Conservation (phyloP, 2,888 invertebrate genomes). For the Eupithecia abbreviata region DNA sequence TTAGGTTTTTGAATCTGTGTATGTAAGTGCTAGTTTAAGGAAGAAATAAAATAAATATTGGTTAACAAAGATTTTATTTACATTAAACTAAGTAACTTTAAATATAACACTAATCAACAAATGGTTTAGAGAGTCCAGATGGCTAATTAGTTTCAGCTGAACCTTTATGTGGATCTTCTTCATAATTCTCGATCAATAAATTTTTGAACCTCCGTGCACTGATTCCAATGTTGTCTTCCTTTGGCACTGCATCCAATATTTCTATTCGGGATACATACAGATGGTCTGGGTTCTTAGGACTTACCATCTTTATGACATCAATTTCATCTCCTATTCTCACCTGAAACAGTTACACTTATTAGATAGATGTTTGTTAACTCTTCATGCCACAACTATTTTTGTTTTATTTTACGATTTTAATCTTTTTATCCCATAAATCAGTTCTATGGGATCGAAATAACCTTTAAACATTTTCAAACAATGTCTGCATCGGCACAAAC, state of each 20-base stretch:
- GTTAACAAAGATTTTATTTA: slow-evolving; percentile 37
- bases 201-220: slow-evolving; percentile 87
- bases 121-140: neutral
- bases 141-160: slow-evolving; percentile 15
- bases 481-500: too few species aligned
- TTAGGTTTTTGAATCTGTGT: neutral
- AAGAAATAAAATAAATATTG: slow-evolving; percentile 25
- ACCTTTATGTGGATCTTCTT: slow-evolving; percentile 77
- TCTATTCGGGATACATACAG: slow-evolving; percentile 88
- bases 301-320: slow-evolving; percentile 88
- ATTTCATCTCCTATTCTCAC: slow-evolving; percentile 88
- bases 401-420: too few species aligned
- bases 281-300: slow-evolving; percentile 87
- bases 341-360: slow-evolving; percentile 61
- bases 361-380: too few species aligned
- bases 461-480: too few species aligned
- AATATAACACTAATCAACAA: slow-evolving; percentile 9
- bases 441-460: too few species aligned
- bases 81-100: neutral
- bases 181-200: slow-evolving; percentile 89
- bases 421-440: too few species aligned
- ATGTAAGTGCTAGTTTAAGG: neutral
- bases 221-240: slow-evolving; percentile 83
- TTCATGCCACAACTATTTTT: too few species aligned
- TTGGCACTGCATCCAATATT: slow-evolving; percentile 81